Base-by-base conservation (phyloP, 2,888 invertebrate species). In the Dryobota labecula region DNA sequence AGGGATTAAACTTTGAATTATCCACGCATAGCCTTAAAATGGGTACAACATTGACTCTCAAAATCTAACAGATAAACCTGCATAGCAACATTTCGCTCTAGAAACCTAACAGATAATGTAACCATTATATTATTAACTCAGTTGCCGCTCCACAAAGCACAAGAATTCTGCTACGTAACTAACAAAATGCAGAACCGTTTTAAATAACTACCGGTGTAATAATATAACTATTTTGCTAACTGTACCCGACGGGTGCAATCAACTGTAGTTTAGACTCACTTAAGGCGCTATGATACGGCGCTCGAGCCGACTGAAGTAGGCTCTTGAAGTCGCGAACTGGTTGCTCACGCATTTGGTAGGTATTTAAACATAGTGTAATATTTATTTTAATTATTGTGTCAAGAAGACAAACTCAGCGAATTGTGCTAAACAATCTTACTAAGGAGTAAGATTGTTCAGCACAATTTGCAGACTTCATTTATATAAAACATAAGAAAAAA, bases 141-240 rank as follows among this genome's bases (percentile, higher is more conserved):
- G 45, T 47, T 58, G 7, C 41, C 45, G 57, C 20, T 78, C 33
- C 53, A 70, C 47, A 61, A 53, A 82, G 15, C 63, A 68, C n/a
- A 24, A 2, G 30, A 38, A 54, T 82, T 78, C 38, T 27, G 64
- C 61, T 70, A 82, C 56, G 20, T 47, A 58, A 54, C 41, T 18
- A 43, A 54, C 15, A 49, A 49, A 49, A 60, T 13, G 13, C 13
- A 24, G 6, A 60, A 60, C 74, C 13, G 4, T 58, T 64, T 63
- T n/a, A 36, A 76, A 62, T 47, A 53, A 78, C 53, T 49, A n/a
- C n/a, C 62, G 33, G 11, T 70, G 8, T 30, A 53, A 64, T 63
- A 81, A 63, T 30, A 70, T 53, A 41, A 56, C 27, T 36, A 56
- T 56, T 36, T 41, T 49, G 51, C 30, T 63, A 78, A 82, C 63